Percentiles rank a stretch among this genome's conserved stretches.
Evolutionary conservation across 2,888 invertebrate species (phyloP).

Genomic region (Volucella bombylans): DNA sequence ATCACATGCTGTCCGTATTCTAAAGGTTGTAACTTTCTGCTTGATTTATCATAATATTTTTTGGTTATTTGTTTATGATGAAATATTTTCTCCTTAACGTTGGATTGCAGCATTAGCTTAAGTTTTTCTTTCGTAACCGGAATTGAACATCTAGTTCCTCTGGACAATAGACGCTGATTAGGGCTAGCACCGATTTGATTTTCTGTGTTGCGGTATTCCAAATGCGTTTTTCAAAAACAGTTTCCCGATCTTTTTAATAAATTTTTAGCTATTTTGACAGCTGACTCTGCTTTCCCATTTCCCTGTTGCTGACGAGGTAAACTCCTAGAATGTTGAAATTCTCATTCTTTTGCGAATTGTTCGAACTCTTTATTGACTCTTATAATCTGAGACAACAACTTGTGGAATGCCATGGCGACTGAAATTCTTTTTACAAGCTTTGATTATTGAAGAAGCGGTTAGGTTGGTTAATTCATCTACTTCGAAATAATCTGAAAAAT

Average conservation of each 20-base stretch:
- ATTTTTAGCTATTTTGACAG: not conserved
- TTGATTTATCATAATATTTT: no score
- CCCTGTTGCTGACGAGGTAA: not conserved
- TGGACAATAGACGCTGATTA: no score
- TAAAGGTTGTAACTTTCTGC: no score
- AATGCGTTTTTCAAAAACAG: not conserved
- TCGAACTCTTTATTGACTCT: not conserved
- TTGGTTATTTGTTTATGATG: no score
- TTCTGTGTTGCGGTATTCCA: not conserved
- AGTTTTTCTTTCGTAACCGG: no score
- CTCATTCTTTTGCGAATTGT: slow-evolving; percentile 2
- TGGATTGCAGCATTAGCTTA: no score
- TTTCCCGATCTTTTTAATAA: slow-evolving; percentile 1
- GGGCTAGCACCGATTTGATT: not conserved
- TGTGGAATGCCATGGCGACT: slow-evolving; percentile 16
- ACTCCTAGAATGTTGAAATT: not conserved
- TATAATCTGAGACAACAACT: slow-evolving; percentile 10
- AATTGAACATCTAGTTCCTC: no score
- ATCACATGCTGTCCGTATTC: no score
- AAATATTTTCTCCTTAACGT: no score
- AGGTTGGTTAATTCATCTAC: not conserved
- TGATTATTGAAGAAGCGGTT: not conserved
- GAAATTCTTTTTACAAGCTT: slow-evolving; percentile 4
- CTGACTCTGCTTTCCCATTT: slow-evolving; percentile 3
- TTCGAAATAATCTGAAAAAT: no score